These are phyloP conservation scores for Rostratula benghalensis DNA, from an alignment of 2,113 vertebrate genomes.

Conservation along the genomic window DNA sequence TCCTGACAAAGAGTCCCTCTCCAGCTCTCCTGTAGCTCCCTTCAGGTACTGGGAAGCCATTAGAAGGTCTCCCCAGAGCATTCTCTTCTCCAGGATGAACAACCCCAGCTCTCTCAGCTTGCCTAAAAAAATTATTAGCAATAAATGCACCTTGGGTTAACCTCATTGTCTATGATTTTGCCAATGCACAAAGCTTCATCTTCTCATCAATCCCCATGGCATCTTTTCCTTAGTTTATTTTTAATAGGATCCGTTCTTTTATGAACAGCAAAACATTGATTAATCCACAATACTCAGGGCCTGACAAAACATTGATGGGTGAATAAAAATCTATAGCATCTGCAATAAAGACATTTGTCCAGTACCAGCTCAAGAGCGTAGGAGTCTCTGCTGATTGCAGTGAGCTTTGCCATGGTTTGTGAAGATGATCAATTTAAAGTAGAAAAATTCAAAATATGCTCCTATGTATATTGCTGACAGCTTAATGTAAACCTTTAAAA, in stretches of 20 bases:
- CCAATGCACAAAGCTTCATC: too few relatives aligned
- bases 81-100: too few relatives aligned
- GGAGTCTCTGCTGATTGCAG: not conserved
- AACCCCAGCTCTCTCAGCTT: too few relatives aligned
- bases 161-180: too few relatives aligned
- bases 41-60: too few relatives aligned
- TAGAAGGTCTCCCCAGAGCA: too few relatives aligned
- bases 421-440: not conserved
- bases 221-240: not conserved
- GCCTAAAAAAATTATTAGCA: too few relatives aligned
- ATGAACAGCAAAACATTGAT: not conserved
- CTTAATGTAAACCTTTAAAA: not conserved
- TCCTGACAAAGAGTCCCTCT: too few relatives aligned
- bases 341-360: not conserved
- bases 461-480: not conserved
- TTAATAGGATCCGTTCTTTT: not conserved
- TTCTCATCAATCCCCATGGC: not conserved
- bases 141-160: too few relatives aligned
- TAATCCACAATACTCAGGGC: not conserved
- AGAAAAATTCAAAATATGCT: not conserved
- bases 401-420: not conserved
- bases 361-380: not conserved
- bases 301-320: not conserved
- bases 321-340: not conserved
- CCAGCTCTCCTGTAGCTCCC: too few relatives aligned